A percentile compares a stretch with the other conserved stretches of the same genome.
Conservation (phyloP, 2,113 vertebrate species). For the Psettodes erumei region DNA sequence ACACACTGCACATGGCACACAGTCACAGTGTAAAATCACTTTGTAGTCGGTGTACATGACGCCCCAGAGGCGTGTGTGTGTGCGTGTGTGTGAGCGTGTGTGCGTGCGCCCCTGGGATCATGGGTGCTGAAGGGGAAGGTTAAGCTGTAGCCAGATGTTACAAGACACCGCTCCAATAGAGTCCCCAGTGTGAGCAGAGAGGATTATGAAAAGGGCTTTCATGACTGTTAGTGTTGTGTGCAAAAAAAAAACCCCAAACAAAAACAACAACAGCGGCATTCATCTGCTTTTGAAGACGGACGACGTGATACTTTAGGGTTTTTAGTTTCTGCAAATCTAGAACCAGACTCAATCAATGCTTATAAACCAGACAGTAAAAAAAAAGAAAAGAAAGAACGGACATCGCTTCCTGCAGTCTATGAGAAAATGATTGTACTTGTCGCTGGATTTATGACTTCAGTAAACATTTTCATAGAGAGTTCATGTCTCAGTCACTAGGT, state of each 20-base stretch:
- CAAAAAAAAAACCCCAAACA: constrained; percentile 41
- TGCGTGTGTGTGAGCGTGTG: constrained; percentile 21
- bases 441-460: no score
- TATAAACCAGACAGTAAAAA: no score
- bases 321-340: constrained; percentile 2
- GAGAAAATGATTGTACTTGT: no score
- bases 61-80: constrained; percentile 56
- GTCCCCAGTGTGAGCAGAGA: constrained; percentile 58
- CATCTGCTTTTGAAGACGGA: constrained; percentile 2
- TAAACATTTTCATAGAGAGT: no score
- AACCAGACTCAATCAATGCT: background rate
- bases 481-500: no score
- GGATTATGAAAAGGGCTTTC: constrained; percentile 69
- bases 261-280: constrained; percentile 16
- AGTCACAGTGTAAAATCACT: constrained; percentile 80
- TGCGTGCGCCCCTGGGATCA: constrained; percentile 55
- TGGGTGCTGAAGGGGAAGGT: constrained; percentile 68
- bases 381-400: no score
- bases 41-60: constrained; percentile 70
- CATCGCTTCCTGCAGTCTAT: no score
- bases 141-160: constrained; percentile 76
- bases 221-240: constrained; percentile 48
- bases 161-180: constrained; percentile 68
- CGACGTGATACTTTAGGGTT: background rate
- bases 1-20: constrained; percentile 63